Conservation (phyloP, 2,888 invertebrate species). For the Andrena camellia region DNA sequence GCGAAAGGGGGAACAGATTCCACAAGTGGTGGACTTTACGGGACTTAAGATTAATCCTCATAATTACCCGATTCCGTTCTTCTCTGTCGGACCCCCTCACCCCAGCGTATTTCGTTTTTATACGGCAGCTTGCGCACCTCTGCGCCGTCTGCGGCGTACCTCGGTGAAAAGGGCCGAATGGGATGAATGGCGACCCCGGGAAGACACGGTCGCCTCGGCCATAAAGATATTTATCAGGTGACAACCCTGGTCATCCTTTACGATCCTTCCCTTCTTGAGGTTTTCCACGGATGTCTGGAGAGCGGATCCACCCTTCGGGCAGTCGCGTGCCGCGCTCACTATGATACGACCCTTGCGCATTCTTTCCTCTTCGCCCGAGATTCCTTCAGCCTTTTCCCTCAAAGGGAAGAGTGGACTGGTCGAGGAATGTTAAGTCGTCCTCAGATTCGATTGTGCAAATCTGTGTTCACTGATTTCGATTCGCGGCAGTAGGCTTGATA, state of each 20-base stretch:
- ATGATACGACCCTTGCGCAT: constrained; percentile 44
- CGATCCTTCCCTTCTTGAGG: constrained; percentile 63
- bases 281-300: constrained; percentile 54
- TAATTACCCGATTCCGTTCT: constrained; percentile 82
- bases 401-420: not conserved
- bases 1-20: constrained; percentile 72
- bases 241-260: constrained; percentile 77
- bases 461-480: not conserved
- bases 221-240: constrained; percentile 82
- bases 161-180: constrained; percentile 29
- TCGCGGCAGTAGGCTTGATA: not conserved
- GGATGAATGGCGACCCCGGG: constrained; percentile 35
- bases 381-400: constrained; percentile 29
- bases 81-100: constrained; percentile 59
- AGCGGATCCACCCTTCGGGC: constrained; percentile 47
- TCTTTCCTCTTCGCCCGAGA: constrained; percentile 50
- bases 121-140: constrained; percentile 60
- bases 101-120: constrained; percentile 80
- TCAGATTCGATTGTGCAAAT: not conserved
- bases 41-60: constrained; percentile 84
- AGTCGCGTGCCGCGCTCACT: constrained; percentile 62
- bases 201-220: constrained; percentile 60
- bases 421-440: constrained; percentile 12
- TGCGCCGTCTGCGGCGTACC: constrained; percentile 39
- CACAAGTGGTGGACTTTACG: constrained; percentile 85